Percentiles rank a stretch among this genome's conserved stretches.
These are phyloP conservation scores for Cephus nigrinus DNA, from an alignment of 2,888 invertebrate species.

Conservation along the genomic window DNA sequence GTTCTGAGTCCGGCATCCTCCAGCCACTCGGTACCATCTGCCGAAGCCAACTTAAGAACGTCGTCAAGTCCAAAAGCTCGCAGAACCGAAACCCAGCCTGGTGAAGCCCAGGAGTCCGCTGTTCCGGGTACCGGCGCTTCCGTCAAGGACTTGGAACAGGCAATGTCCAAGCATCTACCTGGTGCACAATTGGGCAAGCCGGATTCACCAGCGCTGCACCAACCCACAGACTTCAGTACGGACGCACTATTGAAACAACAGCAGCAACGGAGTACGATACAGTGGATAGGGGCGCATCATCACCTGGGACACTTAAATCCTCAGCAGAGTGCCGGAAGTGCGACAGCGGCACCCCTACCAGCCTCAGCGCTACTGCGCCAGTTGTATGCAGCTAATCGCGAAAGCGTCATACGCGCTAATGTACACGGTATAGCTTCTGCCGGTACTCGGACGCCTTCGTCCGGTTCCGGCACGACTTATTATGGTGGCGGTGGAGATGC, in stretches of 20 bases:
- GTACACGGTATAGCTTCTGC: conserved; percentile 72
- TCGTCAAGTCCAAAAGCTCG: conserved; percentile 57
- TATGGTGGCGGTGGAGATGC: conserved; percentile 49
- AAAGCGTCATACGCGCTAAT: conserved; percentile 94
- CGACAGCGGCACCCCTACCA: conserved; percentile 74
- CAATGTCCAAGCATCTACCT: conserved; percentile 95
- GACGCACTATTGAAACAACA: conserved; percentile 85
- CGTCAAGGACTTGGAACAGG: conserved; percentile 93
- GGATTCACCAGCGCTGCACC: conserved; percentile 71
- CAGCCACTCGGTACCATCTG: conserved; percentile 71
- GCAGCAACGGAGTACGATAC: conserved; percentile 85
- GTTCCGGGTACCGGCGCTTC: conserved; percentile 69
- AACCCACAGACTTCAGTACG: conserved; percentile 89
- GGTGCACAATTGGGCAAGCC: conserved; percentile 68
- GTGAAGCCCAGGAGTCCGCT: conserved; percentile 56
- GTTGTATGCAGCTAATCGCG: conserved; percentile 87
- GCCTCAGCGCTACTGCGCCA: conserved; percentile 91
- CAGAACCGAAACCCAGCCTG: conserved; percentile 40
- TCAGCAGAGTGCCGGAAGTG: conserved; percentile 70
- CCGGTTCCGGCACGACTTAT: conserved; percentile 49
- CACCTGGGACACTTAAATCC: conserved; percentile 71
- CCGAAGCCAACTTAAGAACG: conserved; percentile 54
- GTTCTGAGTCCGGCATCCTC: conserved; percentile 73
- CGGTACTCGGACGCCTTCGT: conserved; percentile 53
- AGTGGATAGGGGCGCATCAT: conserved; percentile 91